Evolutionary conservation across 2,113 vertebrate species (phyloP), one percentile per base, ranked within the genome.

Genomic region (Terrapene triunguis): DNA sequence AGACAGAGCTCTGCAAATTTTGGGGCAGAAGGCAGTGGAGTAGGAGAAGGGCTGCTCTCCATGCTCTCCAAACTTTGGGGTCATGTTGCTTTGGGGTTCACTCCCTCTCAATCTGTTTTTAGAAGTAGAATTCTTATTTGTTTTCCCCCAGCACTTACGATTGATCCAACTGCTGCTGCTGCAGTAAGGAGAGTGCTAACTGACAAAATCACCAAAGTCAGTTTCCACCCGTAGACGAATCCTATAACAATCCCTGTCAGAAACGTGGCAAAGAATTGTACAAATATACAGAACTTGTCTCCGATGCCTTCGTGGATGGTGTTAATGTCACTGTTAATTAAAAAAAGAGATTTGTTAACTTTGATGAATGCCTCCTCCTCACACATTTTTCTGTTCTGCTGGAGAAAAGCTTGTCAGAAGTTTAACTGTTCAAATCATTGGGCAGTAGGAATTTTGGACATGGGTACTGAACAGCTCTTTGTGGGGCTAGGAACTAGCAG

Each of bases 211-310:
- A 99, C 98, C 88, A 99, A 93, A 0, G 98, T 98, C 88, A 99
- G 97, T 89, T 98, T 98, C 98, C 98, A 99, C 7, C 98, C 98
- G 0, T 98, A 62, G 94, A 97, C 14, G 93, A 99, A 98, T 92
- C 98, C 98, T 95, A 98, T 97, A 85, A 98, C 88, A 86, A 99
- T 54, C 3, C 98, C 98, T 27, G 97, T 0, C 79, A 98, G 4
- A 96, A 98, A 98, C 0, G 98, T 98, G 89, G 96, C 88, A 88
- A 98, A 97, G 65, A 94, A 95, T 89, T 98, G 98, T 22, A 98
- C 85, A 89, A 98, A 98, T 93, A 98, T 97, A 90, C 94, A 93
- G 86, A 98, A 98, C 85, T 98, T 98, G 96, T 98, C 98, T 84
- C 98, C 98, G 0, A 98, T 98, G 51, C 98, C 98, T 82, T 98